Conservation (phyloP, 2,888 invertebrate species). For the Clitarchus hookeri region DNA sequence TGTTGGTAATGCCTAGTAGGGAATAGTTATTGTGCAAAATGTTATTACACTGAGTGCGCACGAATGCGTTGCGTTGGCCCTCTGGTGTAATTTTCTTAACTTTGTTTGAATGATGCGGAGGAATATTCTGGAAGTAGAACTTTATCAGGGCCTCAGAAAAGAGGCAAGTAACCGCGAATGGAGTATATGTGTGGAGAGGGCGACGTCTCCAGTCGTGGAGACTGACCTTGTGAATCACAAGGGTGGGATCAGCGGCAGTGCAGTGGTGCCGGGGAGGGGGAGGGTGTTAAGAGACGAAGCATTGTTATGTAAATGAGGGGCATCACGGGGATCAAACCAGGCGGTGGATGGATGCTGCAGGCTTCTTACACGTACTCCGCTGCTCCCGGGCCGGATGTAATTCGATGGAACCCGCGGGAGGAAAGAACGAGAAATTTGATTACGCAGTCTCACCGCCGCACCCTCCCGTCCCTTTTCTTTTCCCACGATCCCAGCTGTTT, state of each 20-base stretch:
- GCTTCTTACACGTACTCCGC: neutral
- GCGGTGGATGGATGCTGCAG: constrained; percentile 11
- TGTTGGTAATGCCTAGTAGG: no score
- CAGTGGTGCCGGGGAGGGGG: neutral
- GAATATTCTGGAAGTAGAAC: no score
- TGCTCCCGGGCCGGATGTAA: neutral
- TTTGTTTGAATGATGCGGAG: no score
- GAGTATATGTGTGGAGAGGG: no score
- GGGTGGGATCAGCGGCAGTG: neutral
- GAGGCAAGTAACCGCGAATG: no score
- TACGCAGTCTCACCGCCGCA: neutral
- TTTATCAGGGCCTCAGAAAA: no score
- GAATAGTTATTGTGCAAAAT: no score
- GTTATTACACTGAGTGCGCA: no score
- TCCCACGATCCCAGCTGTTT: neutral
- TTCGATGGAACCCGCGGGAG: neutral
- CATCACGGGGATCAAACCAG: constrained; percentile 6
- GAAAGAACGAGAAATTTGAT: constrained; percentile 8
- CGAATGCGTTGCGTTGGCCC: no score
- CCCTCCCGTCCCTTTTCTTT: neutral
- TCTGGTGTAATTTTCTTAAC: no score
- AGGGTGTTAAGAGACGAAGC: neutral
- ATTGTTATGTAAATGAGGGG: neutral
- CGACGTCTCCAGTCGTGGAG: no score
- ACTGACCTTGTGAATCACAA: no score